Evolutionary conservation across 1,140 invertebrate species (phyloP).

Genomic region (Drosophila neocordata): DNA sequence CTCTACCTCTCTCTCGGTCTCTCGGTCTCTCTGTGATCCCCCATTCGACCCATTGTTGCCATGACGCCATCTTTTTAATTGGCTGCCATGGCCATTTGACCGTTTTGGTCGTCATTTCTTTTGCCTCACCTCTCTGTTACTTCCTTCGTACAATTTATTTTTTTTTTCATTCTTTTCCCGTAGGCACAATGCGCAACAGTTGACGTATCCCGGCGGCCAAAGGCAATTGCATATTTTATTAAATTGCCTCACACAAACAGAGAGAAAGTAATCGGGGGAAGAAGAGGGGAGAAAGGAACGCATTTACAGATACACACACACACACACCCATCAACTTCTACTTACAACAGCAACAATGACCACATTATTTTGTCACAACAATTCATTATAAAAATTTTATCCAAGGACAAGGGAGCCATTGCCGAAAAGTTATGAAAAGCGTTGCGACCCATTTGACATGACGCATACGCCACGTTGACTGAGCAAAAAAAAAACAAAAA

Average conservation of each 20-base stretch:
- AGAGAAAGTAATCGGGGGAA: conserved; percentile 4
- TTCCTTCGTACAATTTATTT: not conserved
- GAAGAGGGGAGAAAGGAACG: too few relatives aligned
- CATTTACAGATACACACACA: conserved; percentile 24
- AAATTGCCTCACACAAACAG: conserved; percentile 59
- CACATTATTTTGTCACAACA: conserved; percentile 72
- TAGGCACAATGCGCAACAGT: conserved; percentile 41
- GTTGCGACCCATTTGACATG: conserved; percentile 63
- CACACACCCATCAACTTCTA: conserved; percentile 9
- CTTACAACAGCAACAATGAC: conserved; percentile 45
- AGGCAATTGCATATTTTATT: conserved; percentile 79
- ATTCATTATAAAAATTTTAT: conserved; percentile 74
- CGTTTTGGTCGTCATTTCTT: conserved; percentile 34
- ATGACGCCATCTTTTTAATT: conserved; percentile 80
- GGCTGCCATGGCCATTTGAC: conserved; percentile 49
- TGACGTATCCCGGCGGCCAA: conserved; percentile 38
- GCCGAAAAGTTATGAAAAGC: conserved; percentile 67
- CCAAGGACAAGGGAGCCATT: conserved; percentile 53
- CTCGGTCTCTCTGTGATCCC: not conserved
- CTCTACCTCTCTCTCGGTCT: too few relatives aligned
- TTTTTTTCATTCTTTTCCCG: conserved; percentile 15
- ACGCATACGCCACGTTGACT: conserved; percentile 64
- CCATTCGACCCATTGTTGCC: conserved; percentile 54
- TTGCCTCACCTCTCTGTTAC: conserved; percentile 3
- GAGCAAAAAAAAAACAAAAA: conserved; percentile 25